Evolutionary conservation across 1,140 invertebrate species (phyloP).

Genomic region (Araneus ventricosus): DNA sequence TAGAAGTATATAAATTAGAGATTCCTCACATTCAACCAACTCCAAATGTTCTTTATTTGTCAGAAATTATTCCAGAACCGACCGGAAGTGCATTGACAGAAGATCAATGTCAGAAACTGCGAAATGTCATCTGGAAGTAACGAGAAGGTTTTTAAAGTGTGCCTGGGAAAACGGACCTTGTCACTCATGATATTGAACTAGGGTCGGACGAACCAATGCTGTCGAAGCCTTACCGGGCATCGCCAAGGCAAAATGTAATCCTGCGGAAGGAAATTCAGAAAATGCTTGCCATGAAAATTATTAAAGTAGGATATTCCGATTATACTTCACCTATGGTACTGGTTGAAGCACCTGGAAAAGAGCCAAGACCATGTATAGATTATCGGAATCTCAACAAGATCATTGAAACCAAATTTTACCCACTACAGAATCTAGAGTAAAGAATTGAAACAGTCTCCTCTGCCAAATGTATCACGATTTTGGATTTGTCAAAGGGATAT

Average conservation of each 20-base stretch:
- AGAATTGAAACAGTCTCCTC: conserved; percentile 22
- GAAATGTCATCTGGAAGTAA: not conserved
- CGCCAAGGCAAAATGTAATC: conserved; percentile 45
- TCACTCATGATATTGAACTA: conserved; percentile 42
- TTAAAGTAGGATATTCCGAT: conserved; percentile 48
- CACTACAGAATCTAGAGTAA: conserved; percentile 40
- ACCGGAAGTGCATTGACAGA: not conserved
- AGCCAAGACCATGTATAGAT: conserved; percentile 39
- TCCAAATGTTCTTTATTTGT: not conserved
- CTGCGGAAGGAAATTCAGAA: conserved; percentile 42
- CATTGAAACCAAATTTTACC: not conserved
- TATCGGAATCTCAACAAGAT: conserved; percentile 18
- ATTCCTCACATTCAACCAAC: not conserved
- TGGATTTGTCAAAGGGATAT: conserved; percentile 32
- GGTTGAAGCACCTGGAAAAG: conserved; percentile 21
- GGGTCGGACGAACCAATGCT: not conserved
- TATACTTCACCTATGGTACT: conserved; percentile 51
- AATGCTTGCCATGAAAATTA: conserved; percentile 39
- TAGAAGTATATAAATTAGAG: not conserved
- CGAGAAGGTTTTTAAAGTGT: conserved; percentile 25
- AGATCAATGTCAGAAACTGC: not conserved
- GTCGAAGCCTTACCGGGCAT: conserved; percentile 22
- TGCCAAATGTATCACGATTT: conserved; percentile 1
- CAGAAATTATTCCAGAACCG: not conserved
- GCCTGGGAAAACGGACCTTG: conserved; percentile 12